Conservation (phyloP, 2,888 invertebrate genomes). For the Nymphalis urticae region DNA sequence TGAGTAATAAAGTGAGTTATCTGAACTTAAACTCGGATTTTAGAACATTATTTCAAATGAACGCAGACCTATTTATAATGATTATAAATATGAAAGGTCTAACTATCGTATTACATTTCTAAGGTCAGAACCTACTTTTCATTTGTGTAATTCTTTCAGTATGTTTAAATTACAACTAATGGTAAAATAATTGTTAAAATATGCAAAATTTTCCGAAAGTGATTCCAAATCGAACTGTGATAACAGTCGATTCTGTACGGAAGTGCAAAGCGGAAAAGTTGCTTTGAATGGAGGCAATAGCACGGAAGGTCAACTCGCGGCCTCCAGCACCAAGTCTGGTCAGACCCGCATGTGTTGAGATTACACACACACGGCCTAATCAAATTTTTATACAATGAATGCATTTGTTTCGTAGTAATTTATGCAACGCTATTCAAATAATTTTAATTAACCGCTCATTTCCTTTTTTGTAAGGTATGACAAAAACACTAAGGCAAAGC, state of each 20-base stretch:
- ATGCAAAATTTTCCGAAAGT: not conserved
- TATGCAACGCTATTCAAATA: too few relatives aligned
- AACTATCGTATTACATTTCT: too few relatives aligned
- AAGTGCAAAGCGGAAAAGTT: slow-evolving; percentile 48
- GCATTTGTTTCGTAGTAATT: not conserved
- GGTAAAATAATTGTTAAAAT: not conserved
- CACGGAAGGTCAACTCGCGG: slow-evolving; percentile 50
- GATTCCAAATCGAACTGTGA: not conserved
- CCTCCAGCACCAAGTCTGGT: slow-evolving; percentile 50
- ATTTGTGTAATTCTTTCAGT: not conserved
- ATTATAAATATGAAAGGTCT: too few relatives aligned
- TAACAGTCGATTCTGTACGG: slow-evolving; percentile 32
- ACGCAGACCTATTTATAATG: too few relatives aligned
- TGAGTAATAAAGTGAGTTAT: too few relatives aligned
- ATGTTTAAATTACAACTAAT: not conserved
- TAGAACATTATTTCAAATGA: too few relatives aligned
- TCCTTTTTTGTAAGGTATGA: too few relatives aligned
- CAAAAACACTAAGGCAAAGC: too few relatives aligned
- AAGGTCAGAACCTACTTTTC: too few relatives aligned
- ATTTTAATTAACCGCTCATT: too few relatives aligned
- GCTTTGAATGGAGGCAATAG: slow-evolving; percentile 45
- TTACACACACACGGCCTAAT: not conserved
- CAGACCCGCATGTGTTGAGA: slow-evolving; percentile 47
- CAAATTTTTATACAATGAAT: not conserved
- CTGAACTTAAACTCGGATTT: too few relatives aligned